phyloP scores from a whole-genome alignment of 1,140 invertebrate genomes.

The Drosophila ananassae region DNA sequence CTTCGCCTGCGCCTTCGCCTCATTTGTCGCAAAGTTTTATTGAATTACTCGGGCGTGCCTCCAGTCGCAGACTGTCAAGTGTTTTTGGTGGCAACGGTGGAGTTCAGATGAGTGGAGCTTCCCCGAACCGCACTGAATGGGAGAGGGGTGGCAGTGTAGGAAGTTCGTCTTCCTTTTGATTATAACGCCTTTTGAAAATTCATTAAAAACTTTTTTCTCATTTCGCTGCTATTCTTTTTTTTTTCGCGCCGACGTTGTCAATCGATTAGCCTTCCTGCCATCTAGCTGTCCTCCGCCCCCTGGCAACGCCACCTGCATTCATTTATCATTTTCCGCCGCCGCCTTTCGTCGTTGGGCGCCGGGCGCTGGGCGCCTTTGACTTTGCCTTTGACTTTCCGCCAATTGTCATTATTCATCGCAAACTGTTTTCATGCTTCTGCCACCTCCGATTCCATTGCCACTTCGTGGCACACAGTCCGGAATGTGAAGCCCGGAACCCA shows the following conservation, averaged over 20 bases:
- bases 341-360: conserved; percentile 72
- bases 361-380: conserved; percentile 71
- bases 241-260: conserved; percentile 31
- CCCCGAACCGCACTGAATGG: not conserved
- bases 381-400: conserved; percentile 80
- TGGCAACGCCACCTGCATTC: conserved; percentile 69
- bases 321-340: conserved; percentile 71
- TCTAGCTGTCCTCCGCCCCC: not conserved
- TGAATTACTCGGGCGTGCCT: conserved; percentile 78
- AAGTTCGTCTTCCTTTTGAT: conserved; percentile 59
- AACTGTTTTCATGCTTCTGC: conserved; percentile 67
- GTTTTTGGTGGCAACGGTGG: conserved; percentile 21
- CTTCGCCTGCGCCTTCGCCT: conserved; percentile 27
- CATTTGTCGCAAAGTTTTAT: conserved; percentile 82
- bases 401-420: conserved; percentile 81
- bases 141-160: conserved; percentile 4
- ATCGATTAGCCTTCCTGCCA: conserved; percentile 57
- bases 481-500: not conserved
- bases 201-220: conserved; percentile 73
- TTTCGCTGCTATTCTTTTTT: conserved; percentile 22
- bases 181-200: conserved; percentile 80
- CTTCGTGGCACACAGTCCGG: not conserved
- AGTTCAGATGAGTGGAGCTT: not conserved
- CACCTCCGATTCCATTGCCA: conserved; percentile 6
- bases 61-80: conserved; percentile 62